These are phyloP conservation scores for Halcyon leucocephala DNA, from an alignment of 2,797 vertebrate genomes.

Conservation along the genomic window DNA sequence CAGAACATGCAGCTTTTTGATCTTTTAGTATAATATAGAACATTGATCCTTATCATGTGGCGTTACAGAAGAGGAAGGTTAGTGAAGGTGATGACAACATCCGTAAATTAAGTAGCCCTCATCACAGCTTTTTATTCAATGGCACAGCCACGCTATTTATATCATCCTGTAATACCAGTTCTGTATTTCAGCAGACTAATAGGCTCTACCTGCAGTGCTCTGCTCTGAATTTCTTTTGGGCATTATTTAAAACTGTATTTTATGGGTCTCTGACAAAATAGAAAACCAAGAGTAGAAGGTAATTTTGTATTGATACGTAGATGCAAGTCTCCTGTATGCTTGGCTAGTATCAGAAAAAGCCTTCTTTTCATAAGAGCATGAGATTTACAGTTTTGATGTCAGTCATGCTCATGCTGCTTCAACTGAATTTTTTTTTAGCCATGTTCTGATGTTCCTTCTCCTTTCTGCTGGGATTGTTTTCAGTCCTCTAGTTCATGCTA, in stretches of 20 bases:
- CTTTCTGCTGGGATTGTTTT: background rate
- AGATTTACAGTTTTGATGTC: background rate
- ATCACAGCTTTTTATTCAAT: background rate
- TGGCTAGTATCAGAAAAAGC: background rate
- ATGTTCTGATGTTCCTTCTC: background rate
- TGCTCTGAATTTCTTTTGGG: background rate
- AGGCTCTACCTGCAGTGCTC: background rate
- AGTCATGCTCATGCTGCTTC: background rate
- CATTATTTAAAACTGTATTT: slow-evolving; percentile 5
- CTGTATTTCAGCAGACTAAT: background rate
- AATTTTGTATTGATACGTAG: background rate
- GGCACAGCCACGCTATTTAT: background rate
- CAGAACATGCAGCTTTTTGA: slow-evolving; percentile 41
- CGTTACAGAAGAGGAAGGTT: slow-evolving; percentile 41
- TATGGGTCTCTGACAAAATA: background rate
- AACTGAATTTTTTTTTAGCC: background rate
- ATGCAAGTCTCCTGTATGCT: background rate
- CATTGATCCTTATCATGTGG: slow-evolving; percentile 43
- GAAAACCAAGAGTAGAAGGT: slow-evolving; percentile 1
- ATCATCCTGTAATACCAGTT: background rate
- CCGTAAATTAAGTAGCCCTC: background rate
- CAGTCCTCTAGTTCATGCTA: background rate
- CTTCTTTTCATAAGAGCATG: background rate
- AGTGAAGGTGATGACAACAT: slow-evolving; percentile 48
- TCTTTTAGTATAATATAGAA: slow-evolving; percentile 22